Evolutionary conservation across 2,113 vertebrate genomes (phyloP), one percentile per base, ranked within the genome.

Genomic region (Pteropus alecto): DNA sequence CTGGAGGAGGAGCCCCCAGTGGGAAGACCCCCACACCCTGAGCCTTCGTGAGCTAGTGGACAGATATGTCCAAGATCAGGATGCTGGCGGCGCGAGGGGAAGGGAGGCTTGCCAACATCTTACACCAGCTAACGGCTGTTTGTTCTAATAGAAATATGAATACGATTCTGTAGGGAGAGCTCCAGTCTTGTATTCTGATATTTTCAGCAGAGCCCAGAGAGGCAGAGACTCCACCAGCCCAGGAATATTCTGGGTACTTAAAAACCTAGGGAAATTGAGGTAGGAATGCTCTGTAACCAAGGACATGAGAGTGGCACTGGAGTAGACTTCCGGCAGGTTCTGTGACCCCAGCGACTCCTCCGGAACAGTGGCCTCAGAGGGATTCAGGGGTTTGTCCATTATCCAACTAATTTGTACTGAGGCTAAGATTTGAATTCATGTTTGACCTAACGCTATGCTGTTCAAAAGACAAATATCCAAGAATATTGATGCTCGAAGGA

Each of bases 371-470:
- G 56, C n/a, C 67, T 73, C 38, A 0, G 48, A 81, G 33, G 46
- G 2, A 65, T 3, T 38, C 74, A 48, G n/a, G 58, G 35, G 22
- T 89, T 35, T 73, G 58, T 82, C 51, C n/a, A 63, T 74, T 26
- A 33, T 19, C 84, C 65, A 73, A 33, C 15, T 68, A 12, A 74
- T 73, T 14, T 19, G 79, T 74, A 68, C 68, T n/a, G 33, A 87
- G 82, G 48, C 38, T 74, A 61, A 78, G 68, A 85, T 60, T 30
- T 79, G 76, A 89, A 46, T 70, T 89, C 78, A 41, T 28, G 35
- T 46, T 60, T 67, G 46, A 61, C n/a, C 51, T 58, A 43, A 63
- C 19, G 10, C 28, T 67, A 13, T 7, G 14, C 77, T 26, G 2
- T 61, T 77, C 73, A 54, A 19, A 94, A 61, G 48, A 86, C 76